A percentile compares a stretch with the other conserved stretches of the same genome.
Conservation (phyloP, 2,113 vertebrate species). For the Haemorhous mexicanus region DNA sequence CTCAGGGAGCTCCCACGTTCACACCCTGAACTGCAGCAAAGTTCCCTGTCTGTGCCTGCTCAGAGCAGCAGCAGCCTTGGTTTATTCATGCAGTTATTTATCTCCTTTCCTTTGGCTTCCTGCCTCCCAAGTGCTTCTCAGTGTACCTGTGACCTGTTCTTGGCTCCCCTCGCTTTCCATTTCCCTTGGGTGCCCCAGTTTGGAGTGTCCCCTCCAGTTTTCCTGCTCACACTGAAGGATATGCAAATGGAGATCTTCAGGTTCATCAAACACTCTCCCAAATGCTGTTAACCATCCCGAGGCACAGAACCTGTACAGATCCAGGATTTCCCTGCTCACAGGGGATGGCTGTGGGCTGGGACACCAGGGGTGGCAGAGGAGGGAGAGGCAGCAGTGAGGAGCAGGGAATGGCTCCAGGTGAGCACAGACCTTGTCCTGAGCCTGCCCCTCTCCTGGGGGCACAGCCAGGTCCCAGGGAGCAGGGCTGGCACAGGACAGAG, state of each 20-base stretch:
- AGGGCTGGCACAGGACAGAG: not conserved
- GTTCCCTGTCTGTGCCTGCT: accelerated
- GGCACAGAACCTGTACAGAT: no score
- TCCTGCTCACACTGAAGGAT: not conserved
- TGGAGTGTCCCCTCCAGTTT: not conserved
- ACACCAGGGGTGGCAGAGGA: not conserved
- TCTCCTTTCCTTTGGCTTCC: not conserved
- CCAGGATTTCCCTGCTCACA: no score
- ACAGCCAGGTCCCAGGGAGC: not conserved
- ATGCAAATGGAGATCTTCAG: not conserved
- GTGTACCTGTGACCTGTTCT: accelerated
- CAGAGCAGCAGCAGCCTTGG: not conserved
- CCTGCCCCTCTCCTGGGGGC: not conserved
- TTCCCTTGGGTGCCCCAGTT: not conserved
- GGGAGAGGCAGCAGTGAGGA: not conserved
- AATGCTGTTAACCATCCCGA: not conserved
- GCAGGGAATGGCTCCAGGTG: not conserved
- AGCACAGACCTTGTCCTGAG: not conserved
- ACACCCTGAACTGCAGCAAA: not conserved
- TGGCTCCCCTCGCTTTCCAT: not conserved
- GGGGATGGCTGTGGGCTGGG: not conserved
- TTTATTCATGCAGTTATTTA: not conserved
- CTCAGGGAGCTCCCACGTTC: not conserved
- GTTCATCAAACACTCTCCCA: not conserved
- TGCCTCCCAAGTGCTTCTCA: not conserved